Evolutionary conservation across 2,113 vertebrate genomes (phyloP), one percentile per base, ranked within the genome.

Genomic region (Salvelinus sp.): DNA sequence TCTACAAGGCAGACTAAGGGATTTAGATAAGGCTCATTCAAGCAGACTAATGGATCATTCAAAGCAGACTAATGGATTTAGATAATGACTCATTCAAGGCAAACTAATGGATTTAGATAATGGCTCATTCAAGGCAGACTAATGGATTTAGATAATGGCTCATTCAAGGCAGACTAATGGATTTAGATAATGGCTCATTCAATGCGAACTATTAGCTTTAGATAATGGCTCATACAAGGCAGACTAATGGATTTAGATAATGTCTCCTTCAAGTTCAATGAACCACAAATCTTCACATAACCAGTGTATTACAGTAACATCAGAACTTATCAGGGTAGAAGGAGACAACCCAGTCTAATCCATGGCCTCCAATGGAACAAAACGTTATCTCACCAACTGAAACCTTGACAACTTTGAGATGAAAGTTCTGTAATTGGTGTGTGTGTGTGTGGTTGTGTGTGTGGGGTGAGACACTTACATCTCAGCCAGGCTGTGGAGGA

Each of bases 401-500:
- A 54, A 54, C 58, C 58, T 62, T 62, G 58, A 62, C 13, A 54
- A 62, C n/a, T 62, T 62, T 7, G n/a, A 62, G 58, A 62, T 62
- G 18, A 62, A 20, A 62, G n/a, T 7, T 62, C 58, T 22, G 6
- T 22, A 62, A 16, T 23, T 22, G 6, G 48, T n/a, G 70, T 54
- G n/a, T 66, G 27, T 16, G 48, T 27, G 14, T 14, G 20, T 18
- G 1, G 47, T 9, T 13, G 38, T 70, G 68, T 23, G 47, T n/a
- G 70, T 33, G n/a, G 69, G 22, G 30, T 66, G 38, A 64, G 23
- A 70, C 50, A 90, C 96, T 96, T 95, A 97, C 96, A 97, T 95
- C 94, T 98, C 93, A 83, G 91, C 89, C 88, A 98, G 87, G 85
- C 89, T 92, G 85, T 90, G 89, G 76, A 98, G 94, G 82, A 94